Base-by-base conservation (phyloP, 2,113 vertebrate species). In the Tetrax tetrax region DNA sequence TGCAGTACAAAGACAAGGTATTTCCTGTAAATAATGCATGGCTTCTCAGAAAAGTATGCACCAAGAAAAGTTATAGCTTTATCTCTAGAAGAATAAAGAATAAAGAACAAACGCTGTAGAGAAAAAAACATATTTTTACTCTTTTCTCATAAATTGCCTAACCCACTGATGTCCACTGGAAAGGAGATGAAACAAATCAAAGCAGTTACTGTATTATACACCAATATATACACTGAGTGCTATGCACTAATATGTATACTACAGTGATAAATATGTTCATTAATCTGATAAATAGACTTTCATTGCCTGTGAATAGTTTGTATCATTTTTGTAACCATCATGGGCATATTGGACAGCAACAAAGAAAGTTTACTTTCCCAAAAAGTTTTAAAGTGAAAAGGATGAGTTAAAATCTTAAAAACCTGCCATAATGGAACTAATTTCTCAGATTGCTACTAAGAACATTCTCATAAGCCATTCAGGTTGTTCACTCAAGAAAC, bases 11-110 rank as follows among this genome's bases (percentile, higher is more conserved):
- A 85, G 56, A 66, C 47, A 87, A 91, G 81, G 54, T 72, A 74
- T 87, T 77, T 94, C 63, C 59, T 59, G 45, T 80, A 92, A 95
- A 88, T 88, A 83, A 90, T 65, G 13, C n/a, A 87, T 64, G 9
- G 38, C 60, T 68, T 93, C 70, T 90, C 41, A 69, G 50, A 83
- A 83, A 69, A 86, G 16, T 22, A 17, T 65, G 12, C 10, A 54
- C 14, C 7, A 90, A 61, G n/a, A 93, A 56, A 76, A 87, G 45
- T 57, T 72, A 57, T 6, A 78, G 5, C 35, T 70, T 93, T 84
- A 53, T 60, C 33, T 83, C 53, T 37, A 60, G 35, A 93, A 76
- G 19, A 29, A 48, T 23, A 68, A 93, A 76, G 19, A 29, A 48
- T 23, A 68, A 83, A 82, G 64, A 37, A 35, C 2, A 63, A 84